These are phyloP conservation scores for Tapirus indicus DNA, from an alignment of 2,797 vertebrate genomes.

Conservation along the genomic window DNA sequence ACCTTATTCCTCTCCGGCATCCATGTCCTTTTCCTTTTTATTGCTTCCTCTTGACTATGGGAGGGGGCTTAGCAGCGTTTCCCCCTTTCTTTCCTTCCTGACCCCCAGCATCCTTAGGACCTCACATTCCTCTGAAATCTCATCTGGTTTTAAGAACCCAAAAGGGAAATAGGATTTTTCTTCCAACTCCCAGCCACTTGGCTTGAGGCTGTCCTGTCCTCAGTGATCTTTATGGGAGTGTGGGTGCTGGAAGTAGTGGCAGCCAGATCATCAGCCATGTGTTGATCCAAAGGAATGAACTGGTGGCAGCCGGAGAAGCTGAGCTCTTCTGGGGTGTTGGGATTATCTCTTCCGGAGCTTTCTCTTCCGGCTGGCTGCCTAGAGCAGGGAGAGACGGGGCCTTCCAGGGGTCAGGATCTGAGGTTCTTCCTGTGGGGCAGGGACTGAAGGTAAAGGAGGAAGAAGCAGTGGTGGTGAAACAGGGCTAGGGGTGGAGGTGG, in stretches of 20 bases:
- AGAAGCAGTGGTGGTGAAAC: neutral
- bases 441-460: neutral
- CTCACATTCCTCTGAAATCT: neutral
- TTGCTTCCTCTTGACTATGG: neutral
- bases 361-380: neutral
- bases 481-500: neutral
- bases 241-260: neutral
- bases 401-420: neutral
- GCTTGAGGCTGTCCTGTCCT: neutral
- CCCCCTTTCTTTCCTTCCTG: neutral
- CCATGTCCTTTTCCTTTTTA: neutral
- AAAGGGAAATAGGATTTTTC: neutral
- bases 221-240: neutral
- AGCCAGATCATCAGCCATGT: neutral
- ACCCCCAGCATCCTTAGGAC: neutral
- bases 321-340: neutral
- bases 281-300: neutral
- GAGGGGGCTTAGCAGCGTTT: neutral
- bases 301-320: neutral
- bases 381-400: neutral
- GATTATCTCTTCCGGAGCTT: neutral
- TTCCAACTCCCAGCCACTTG: neutral
- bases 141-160: constrained; percentile 20
- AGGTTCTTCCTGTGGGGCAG: neutral
- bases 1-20: neutral